Conservation (phyloP, 1,140 invertebrate genomes). For the Eriocheir sinensis region DNA sequence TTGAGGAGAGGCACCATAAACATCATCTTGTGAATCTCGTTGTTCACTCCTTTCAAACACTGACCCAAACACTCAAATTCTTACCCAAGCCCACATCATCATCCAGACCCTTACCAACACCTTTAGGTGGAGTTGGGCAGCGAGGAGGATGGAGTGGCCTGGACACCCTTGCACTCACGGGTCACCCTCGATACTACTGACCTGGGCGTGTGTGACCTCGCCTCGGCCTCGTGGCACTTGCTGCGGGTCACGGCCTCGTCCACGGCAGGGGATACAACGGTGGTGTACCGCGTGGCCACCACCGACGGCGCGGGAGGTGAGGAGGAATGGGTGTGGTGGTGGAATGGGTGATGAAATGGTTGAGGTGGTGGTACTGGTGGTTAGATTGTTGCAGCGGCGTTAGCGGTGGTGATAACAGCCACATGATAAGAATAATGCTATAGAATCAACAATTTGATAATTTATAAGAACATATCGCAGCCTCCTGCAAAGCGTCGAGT, state of each 20-base stretch:
- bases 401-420: too few species aligned
- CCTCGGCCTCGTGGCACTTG: slow-evolving; percentile 64
- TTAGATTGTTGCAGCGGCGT: too few species aligned
- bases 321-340: not conserved
- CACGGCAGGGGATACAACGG: slow-evolving; percentile 70
- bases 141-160: not conserved
- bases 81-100: not conserved
- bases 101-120: not conserved
- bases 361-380: too few species aligned
- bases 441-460: too few species aligned
- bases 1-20: not conserved
- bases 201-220: slow-evolving; percentile 75
- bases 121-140: slow-evolving; percentile 57
- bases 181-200: slow-evolving; percentile 73
- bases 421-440: too few species aligned
- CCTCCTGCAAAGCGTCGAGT: too few species aligned
- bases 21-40: not conserved
- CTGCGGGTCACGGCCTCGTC: slow-evolving; percentile 71
- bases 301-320: slow-evolving; percentile 56
- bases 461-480: too few species aligned
- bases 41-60: not conserved
- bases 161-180: slow-evolving; percentile 60
- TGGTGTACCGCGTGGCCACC: slow-evolving; percentile 70
- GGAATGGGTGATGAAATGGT: not conserved
- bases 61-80: not conserved